Percentiles rank a stretch among this genome's conserved stretches.
Conservation (phyloP, 2,113 vertebrate species). For the Phyllostomus hastatus region DNA sequence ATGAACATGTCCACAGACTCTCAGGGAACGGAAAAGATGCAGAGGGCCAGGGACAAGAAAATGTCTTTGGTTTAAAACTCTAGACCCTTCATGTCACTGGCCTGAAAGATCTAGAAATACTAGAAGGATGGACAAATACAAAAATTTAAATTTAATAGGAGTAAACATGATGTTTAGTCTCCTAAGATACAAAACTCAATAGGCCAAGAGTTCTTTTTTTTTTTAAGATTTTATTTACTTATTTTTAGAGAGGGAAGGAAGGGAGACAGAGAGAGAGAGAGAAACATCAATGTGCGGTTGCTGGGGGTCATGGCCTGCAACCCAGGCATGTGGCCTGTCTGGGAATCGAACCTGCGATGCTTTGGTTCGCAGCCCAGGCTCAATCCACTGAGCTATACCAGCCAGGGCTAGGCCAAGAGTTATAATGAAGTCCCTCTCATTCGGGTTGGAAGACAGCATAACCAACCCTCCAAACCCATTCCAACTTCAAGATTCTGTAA, state of each 20-base stretch:
- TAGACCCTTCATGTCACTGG: neutral
- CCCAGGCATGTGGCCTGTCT: too few species aligned
- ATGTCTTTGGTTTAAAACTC: neutral
- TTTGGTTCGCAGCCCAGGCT: too few species aligned
- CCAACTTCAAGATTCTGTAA: neutral
- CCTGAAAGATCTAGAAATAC: neutral
- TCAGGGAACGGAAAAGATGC: neutral
- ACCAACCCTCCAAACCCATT: neutral
- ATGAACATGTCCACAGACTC: neutral
- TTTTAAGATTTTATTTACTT: too few species aligned
- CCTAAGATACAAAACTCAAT: neutral
- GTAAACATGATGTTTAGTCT: neutral
- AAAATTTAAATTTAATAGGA: neutral
- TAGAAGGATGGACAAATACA: neutral
- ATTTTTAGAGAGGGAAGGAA: too few species aligned
- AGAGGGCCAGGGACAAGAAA: neutral
- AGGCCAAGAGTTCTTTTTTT: neutral
- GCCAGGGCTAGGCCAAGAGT: neutral
- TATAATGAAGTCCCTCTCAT: neutral
- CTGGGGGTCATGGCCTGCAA: too few species aligned
- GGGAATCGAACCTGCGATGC: too few species aligned
- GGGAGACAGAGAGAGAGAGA: too few species aligned
- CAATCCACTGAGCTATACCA: too few species aligned
- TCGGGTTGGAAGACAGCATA: neutral
- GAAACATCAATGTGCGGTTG: too few species aligned